Evolutionary conservation across 1,140 invertebrate genomes (phyloP).

Genomic region (Drosophila takahashii): DNA sequence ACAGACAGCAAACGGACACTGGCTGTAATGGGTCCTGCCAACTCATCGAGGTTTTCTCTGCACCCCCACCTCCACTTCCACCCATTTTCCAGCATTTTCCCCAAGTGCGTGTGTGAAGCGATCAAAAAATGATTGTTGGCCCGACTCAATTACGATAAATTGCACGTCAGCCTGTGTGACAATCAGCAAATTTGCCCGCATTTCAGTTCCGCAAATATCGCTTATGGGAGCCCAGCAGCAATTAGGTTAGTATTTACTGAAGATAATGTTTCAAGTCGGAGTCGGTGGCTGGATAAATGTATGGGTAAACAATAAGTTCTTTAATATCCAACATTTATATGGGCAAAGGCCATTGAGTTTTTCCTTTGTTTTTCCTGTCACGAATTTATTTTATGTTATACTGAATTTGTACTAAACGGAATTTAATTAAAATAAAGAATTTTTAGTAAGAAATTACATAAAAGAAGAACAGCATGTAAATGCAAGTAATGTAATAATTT

Average conservation of each 20-base stretch:
- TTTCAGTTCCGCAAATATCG: constrained; percentile 43
- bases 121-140: constrained; percentile 49
- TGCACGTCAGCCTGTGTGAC: constrained; percentile 47
- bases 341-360: background rate
- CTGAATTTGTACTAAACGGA: too few species aligned
- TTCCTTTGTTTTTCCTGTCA: background rate
- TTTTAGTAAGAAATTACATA: too few species aligned
- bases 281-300: constrained; percentile 19
- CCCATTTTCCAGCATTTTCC: background rate
- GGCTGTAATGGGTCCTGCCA: constrained; percentile 43
- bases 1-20: constrained; percentile 16
- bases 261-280: constrained; percentile 45
- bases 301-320: constrained; percentile 30
- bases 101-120: constrained; percentile 37
- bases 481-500: background rate
- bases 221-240: constrained; percentile 38
- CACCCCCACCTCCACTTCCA: background rate
- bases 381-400: too few species aligned
- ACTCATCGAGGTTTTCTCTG: constrained; percentile 13
- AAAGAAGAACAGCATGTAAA: background rate
- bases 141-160: constrained; percentile 53
- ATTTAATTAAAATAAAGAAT: too few species aligned
- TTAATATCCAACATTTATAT: background rate
- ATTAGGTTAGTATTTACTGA: constrained; percentile 48
- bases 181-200: constrained; percentile 51